These are phyloP conservation scores for Cenopis cana DNA, from an alignment of 2,888 invertebrate species.

Conservation along the genomic window DNA sequence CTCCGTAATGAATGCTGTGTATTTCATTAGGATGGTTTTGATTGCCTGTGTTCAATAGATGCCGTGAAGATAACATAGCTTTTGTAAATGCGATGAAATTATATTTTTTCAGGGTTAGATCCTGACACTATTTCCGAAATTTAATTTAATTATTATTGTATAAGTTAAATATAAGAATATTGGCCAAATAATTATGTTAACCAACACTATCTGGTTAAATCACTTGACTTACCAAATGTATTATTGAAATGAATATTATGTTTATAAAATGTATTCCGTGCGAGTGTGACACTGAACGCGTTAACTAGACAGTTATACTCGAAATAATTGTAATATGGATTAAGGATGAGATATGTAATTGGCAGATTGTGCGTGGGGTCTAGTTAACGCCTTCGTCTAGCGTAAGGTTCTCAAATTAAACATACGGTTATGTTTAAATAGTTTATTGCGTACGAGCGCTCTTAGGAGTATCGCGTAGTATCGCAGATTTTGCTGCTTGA, in stretches of 20 bases:
- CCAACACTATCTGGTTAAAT: conserved; percentile 54
- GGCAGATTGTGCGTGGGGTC: conserved; percentile 10
- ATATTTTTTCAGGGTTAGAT: background rate
- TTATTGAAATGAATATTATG: conserved; percentile 51
- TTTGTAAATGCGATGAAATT: conserved; percentile 28
- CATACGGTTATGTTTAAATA: conserved; percentile 68
- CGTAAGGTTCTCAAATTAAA: conserved; percentile 58
- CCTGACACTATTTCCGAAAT: background rate
- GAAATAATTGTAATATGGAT: conserved; percentile 16
- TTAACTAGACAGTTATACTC: conserved; percentile 18
- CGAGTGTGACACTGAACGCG: conserved; percentile 49
- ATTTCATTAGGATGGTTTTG: conserved; percentile 7
- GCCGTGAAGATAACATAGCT: conserved; percentile 18
- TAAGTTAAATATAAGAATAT: conserved; percentile 58
- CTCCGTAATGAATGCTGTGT: background rate
- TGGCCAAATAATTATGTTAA: conserved; percentile 61
- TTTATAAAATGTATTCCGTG: conserved; percentile 46
- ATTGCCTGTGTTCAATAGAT: conserved; percentile 25
- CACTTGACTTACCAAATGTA: conserved; percentile 64
- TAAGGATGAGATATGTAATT: background rate
- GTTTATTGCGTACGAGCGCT: conserved; percentile 62
- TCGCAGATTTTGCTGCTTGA: conserved; percentile 6
- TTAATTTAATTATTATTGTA: conserved; percentile 36
- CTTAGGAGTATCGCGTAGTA: background rate
- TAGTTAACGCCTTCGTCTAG: conserved; percentile 35